Base-by-base conservation (phyloP, 2,888 invertebrate genomes). In the Drosophila affinis region DNA sequence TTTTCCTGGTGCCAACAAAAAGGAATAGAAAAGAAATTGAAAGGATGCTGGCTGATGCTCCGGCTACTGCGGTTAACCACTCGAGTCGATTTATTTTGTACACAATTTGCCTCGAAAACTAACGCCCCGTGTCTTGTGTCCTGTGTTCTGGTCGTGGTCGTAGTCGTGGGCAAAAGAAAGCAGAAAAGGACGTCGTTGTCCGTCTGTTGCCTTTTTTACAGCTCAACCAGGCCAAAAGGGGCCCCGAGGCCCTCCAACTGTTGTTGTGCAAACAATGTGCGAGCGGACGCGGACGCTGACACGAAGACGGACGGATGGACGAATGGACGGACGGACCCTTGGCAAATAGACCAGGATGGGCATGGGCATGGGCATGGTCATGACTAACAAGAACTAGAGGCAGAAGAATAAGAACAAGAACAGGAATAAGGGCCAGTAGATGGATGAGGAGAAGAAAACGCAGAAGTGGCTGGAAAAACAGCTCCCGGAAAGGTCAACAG, bases 51-150 rank as follows among this genome's bases (percentile, higher is more conserved):
- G 21, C 21, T 21, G 21, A 21, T 21, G 24, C 24, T 24, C 24
- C 24, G 24, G 24, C 24, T 24, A 24, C 64, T 87, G 88, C 76
- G 83, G 83, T 76, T 88, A 73, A 81, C 85, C 87, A 87, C 83
- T 84, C 82, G 81, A 84, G 72, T 88, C 88, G 79, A 84, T 84
- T 87, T 84, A 87, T 84, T 84, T 84, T 88, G 83, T 88, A 88
- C 82, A 88, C 83, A 88, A 79, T 87, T 84, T 88, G 72, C 70
- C 59, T 29, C 62, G 49, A 55, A 70, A 70, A 75, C 73, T 75
- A 73, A 75, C 68, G 67, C 70, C 53, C 53, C 68, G 27, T 27
- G 27, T 49, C 34, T 57, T 27, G 34, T 18, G 47, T 54, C 56
- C 51, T 32, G 70, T 44, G 44, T 14, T 39, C 46, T 10, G 10